Conservation (phyloP, 1,140 invertebrate genomes). For the Bombus terrestris region DNA sequence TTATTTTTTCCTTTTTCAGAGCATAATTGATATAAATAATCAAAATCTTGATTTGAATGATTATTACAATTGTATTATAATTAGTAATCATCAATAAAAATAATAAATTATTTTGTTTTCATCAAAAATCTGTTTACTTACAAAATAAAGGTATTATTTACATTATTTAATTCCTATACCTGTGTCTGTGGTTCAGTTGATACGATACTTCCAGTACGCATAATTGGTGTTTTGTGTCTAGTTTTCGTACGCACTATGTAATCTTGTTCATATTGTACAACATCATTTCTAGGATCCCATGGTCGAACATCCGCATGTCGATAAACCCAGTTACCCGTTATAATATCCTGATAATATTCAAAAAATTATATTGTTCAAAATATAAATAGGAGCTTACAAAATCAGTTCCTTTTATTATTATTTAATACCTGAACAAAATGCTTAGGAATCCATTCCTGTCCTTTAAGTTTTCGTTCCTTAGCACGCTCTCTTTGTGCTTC, state of each 20-base stretch:
- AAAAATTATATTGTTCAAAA: not conserved
- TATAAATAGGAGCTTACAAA: not conserved
- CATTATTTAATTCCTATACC: constrained; percentile 68
- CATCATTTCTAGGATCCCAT: constrained; percentile 92
- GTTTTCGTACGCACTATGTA: constrained; percentile 89
- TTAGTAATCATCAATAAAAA: too few species aligned
- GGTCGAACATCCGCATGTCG: constrained; percentile 89
- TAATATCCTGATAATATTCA: constrained; percentile 81
- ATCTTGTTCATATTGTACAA: constrained; percentile 90
- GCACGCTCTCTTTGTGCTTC: constrained; percentile 90
- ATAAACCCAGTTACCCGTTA: constrained; percentile 89
- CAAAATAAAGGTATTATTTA: too few species aligned
- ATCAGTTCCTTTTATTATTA: not conserved
- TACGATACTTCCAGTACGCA: constrained; percentile 85
- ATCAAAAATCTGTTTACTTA: too few species aligned
- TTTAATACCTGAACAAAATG: constrained; percentile 87
- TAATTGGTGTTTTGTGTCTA: constrained; percentile 88
- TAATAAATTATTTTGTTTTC: too few species aligned
- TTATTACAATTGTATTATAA: too few species aligned
- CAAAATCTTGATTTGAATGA: not conserved
- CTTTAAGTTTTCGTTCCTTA: constrained; percentile 85
- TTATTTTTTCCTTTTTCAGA: not conserved
- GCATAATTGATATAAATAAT: not conserved
- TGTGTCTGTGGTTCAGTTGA: constrained; percentile 83
- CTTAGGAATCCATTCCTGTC: constrained; percentile 86